Evolutionary conservation across 2,797 vertebrate genomes (phyloP).

Genomic region (Aplochiton taeniatus): DNA sequence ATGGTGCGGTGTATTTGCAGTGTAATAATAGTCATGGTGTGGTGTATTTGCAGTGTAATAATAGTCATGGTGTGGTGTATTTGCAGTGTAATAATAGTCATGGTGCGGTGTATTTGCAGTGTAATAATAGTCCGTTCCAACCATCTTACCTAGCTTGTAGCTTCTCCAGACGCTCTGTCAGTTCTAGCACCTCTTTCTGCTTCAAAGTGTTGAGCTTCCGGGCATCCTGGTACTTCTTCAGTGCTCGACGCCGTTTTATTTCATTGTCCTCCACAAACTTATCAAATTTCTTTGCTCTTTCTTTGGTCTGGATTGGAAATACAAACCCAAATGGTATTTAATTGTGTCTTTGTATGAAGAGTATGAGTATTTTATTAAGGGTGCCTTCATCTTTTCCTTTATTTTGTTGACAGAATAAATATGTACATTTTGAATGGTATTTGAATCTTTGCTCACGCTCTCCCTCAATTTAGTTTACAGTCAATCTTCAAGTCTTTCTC

Average conservation of each 20-base stretch:
- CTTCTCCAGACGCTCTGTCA: conserved; percentile 63
- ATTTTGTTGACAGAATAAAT: too few species aligned
- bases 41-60: background rate
- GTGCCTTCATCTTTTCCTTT: too few species aligned
- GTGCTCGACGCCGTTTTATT: conserved; percentile 57
- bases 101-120: background rate
- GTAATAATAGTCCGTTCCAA: background rate
- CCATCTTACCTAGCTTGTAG: conserved; percentile 62
- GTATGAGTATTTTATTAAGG: too few species aligned
- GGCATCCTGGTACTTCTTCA: conserved; percentile 72
- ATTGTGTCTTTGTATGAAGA: too few species aligned
- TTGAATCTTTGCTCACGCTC: too few species aligned
- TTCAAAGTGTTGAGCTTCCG: conserved; percentile 63
- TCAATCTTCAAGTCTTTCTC: background rate
- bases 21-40: background rate
- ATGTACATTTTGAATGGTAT: too few species aligned
- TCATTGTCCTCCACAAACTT: conserved; percentile 73
- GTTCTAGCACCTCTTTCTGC: conserved; percentile 65
- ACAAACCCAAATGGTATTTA: conserved; percentile 10
- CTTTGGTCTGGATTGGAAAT: conserved; percentile 61
- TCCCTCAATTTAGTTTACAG: too few species aligned
- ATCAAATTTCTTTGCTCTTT: conserved; percentile 69
- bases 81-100: background rate
- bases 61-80: background rate
- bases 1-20: too few species aligned